phyloP scores from a whole-genome alignment of 1,140 invertebrate species.

The Zaprionus vittiger region DNA sequence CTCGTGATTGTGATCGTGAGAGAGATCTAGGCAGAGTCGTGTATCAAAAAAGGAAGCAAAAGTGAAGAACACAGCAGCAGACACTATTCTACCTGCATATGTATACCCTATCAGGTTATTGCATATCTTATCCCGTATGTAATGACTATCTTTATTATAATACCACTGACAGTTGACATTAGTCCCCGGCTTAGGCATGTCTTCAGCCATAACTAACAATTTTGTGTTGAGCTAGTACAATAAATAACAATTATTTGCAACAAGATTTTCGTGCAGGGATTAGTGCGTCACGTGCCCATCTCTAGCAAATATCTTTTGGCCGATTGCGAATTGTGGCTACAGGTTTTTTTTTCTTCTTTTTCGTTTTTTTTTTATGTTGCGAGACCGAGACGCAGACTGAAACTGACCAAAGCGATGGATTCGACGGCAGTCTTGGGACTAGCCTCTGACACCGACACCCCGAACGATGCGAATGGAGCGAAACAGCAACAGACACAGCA shows the following conservation, averaged over 20 bases:
- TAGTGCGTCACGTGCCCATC: conserved; percentile 68
- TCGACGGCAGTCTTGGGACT: conserved; percentile 48
- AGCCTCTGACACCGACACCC: conserved; percentile 76
- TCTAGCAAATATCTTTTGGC: conserved; percentile 46
- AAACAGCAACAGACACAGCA: conserved; percentile 24
- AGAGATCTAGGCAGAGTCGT: not conserved
- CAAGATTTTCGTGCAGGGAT: conserved; percentile 35
- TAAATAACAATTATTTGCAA: conserved; percentile 52
- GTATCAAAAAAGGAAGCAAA: too few relatives aligned
- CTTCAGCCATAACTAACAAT: conserved; percentile 44
- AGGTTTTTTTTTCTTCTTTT: conserved; percentile 46
- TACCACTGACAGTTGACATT: not conserved
- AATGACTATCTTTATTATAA: not conserved
- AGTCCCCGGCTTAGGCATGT: not conserved
- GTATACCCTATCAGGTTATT: not conserved
- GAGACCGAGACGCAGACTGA: conserved; percentile 11
- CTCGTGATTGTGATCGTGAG: conserved; percentile 29
- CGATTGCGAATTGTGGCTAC: conserved; percentile 66
- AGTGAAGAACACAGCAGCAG: not conserved
- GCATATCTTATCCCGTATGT: not conserved
- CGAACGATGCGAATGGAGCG: conserved; percentile 34
- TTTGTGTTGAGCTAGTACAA: conserved; percentile 23
- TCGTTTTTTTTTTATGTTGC: too few relatives aligned
- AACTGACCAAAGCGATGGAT: conserved; percentile 44
- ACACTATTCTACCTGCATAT: not conserved